These are phyloP conservation scores for Propithecus coquereli DNA, from an alignment of 2,113 vertebrate species.

Conservation along the genomic window DNA sequence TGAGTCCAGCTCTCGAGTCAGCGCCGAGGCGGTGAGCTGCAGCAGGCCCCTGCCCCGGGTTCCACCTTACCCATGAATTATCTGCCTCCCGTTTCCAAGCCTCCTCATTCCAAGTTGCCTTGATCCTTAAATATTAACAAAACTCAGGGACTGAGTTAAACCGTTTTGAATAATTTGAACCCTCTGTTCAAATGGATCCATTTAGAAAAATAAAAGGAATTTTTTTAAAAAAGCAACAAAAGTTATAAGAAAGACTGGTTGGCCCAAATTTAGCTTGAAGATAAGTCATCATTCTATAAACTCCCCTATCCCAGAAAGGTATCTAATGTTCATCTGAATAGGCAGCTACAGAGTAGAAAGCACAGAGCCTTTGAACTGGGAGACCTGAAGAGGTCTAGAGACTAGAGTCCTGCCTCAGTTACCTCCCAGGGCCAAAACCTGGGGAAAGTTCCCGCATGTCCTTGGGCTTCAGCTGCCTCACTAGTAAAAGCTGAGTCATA, in stretches of 20 bases:
- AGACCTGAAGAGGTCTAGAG: neutral
- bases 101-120: neutral
- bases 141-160: neutral
- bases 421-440: neutral
- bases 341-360: neutral
- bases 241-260: neutral
- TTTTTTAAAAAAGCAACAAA: neutral
- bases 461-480: neutral
- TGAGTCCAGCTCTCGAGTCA: neutral
- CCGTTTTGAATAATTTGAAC: neutral
- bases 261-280: neutral
- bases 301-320: neutral
- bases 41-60: too few relatives aligned
- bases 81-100: neutral
- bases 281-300: neutral
- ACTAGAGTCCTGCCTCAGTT: neutral
- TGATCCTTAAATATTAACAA: neutral
- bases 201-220: neutral
- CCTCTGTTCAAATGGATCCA: neutral
- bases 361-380: neutral
- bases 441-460: rapidly evolving
- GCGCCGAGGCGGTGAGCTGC: neutral
- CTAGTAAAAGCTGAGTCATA: neutral
- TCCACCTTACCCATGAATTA: neutral
- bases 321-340: neutral